Evolutionary conservation across 2,797 vertebrate genomes (phyloP).

Genomic region (Onychomys arenicola): DNA sequence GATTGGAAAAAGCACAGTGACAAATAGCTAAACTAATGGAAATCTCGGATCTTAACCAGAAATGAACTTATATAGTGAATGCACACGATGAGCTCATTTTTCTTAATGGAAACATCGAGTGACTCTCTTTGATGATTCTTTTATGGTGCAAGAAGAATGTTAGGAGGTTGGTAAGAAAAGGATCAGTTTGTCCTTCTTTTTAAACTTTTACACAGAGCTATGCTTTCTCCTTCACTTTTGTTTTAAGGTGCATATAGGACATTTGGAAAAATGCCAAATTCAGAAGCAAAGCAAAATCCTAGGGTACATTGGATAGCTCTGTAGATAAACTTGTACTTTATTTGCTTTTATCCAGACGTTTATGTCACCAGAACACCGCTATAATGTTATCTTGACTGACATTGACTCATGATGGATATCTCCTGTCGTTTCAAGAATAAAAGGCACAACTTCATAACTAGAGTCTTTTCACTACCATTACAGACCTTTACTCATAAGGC

Average conservation of each 20-base stretch:
- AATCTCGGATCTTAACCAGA: not conserved
- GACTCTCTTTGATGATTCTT: not conserved
- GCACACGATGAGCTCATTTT: not conserved
- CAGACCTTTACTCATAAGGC: not conserved
- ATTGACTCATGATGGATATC: not conserved
- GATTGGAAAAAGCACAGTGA: no score
- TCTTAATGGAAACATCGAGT: not conserved
- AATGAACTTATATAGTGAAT: not conserved
- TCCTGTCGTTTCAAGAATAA: not conserved
- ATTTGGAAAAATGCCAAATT: not conserved
- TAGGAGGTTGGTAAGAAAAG: not conserved
- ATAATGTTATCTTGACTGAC: not conserved
- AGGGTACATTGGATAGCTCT: not conserved
- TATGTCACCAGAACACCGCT: not conserved
- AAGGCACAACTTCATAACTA: not conserved
- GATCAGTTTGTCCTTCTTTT: not conserved
- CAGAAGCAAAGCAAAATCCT: not conserved
- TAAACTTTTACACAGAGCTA: not conserved
- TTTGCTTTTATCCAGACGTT: not conserved
- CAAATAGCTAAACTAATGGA: no score
- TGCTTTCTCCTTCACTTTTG: not conserved
- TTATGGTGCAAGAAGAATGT: not conserved
- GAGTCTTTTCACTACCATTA: not conserved
- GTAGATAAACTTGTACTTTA: rapidly evolving
- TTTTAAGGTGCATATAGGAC: conserved; percentile 10